phyloP scores from a whole-genome alignment of 2,797 vertebrate genomes.

The Knipowitschia caucasica region DNA sequence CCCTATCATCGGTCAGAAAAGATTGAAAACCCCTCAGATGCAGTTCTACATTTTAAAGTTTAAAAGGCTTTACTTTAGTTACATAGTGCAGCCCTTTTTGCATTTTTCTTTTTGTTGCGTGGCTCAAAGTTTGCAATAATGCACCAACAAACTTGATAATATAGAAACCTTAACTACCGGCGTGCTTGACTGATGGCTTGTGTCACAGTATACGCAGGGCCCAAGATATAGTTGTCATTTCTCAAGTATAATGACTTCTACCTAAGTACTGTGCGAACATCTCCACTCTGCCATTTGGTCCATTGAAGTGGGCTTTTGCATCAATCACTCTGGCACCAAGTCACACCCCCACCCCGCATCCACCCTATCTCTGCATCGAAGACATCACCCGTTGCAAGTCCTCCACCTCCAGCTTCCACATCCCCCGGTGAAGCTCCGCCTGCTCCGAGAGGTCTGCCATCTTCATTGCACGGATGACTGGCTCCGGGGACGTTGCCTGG shows the following conservation, averaged over 20 bases:
- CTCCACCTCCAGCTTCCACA: slow-evolving; percentile 88
- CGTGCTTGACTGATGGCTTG: slow-evolving; percentile 1
- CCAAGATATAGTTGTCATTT: not conserved
- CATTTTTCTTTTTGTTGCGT: too few species aligned
- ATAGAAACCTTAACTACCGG: not conserved
- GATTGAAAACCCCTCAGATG: too few species aligned
- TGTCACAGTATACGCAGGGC: not conserved
- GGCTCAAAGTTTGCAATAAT: not conserved
- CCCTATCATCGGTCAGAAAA: too few species aligned
- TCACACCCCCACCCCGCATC: not conserved
- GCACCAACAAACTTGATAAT: not conserved
- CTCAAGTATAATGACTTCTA: slow-evolving; percentile 3
- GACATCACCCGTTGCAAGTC: slow-evolving; percentile 78
- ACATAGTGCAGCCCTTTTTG: too few species aligned
- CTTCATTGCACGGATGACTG: slow-evolving; percentile 84
- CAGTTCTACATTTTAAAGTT: too few species aligned
- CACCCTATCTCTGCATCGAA: slow-evolving; percentile 20
- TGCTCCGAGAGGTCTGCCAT: slow-evolving; percentile 84
- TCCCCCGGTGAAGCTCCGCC: slow-evolving; percentile 68
- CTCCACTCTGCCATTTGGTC: slow-evolving; percentile 3
- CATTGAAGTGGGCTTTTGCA: not conserved
- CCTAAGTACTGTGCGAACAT: slow-evolving; percentile 3
- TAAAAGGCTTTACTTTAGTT: too few species aligned
- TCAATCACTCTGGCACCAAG: not conserved
- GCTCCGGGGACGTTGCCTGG: slow-evolving; percentile 78